A percentile compares a stretch with the other conserved stretches of the same genome.
phyloP scores from a whole-genome alignment of 2,113 vertebrate genomes.

The Gymnobelideus leadbeateri region DNA sequence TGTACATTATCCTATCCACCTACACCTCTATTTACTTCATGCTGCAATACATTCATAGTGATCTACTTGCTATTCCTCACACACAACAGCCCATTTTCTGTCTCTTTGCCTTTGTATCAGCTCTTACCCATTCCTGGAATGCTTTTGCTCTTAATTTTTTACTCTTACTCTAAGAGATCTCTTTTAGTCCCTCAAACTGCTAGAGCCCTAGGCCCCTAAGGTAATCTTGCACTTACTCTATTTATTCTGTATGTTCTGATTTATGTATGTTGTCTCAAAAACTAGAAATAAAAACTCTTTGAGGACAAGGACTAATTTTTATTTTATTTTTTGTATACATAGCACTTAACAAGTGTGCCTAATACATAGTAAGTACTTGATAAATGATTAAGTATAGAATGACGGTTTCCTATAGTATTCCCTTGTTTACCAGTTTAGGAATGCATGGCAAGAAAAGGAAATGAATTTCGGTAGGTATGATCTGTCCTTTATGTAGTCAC shows the following conservation, averaged over 20 bases:
- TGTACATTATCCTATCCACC: not conserved
- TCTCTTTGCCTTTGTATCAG: not conserved
- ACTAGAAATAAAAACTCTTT: not conserved
- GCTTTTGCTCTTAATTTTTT: not conserved
- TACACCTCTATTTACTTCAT: not conserved
- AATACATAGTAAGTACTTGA: not conserved
- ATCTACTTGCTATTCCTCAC: not conserved
- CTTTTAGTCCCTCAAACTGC: not conserved
- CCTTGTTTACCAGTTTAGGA: not conserved
- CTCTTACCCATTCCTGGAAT: not conserved
- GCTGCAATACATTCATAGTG: not conserved
- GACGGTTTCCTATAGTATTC: not conserved
- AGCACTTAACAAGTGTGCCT: not conserved
- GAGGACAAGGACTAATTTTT: not conserved
- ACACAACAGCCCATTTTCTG: not conserved
- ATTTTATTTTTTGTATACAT: not conserved
- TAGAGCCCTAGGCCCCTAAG: not conserved
- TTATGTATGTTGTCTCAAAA: not conserved
- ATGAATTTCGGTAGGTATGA: not conserved
- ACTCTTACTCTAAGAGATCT: not conserved
- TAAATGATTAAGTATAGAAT: not conserved
- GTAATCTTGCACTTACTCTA: not conserved
- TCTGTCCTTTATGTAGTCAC: not conserved
- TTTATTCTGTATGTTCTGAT: not conserved
- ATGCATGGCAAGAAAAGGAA: not conserved